These are phyloP conservation scores for Neomorphus geoffroyi DNA, from an alignment of 2,797 vertebrate species.

Conservation along the genomic window DNA sequence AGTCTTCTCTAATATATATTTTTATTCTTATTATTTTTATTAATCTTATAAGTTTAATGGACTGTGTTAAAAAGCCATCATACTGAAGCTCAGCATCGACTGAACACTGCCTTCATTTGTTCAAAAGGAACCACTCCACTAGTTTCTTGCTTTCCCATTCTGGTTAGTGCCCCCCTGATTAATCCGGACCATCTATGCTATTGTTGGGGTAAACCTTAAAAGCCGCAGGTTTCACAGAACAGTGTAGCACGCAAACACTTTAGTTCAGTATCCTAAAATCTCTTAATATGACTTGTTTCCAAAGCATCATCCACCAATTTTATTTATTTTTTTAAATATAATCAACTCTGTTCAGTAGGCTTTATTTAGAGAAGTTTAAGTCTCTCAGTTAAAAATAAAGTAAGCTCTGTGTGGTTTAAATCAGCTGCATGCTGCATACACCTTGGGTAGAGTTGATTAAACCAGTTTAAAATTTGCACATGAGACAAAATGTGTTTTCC, in stretches of 20 bases:
- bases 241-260: background rate
- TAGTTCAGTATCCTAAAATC: background rate
- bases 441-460: background rate
- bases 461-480: background rate
- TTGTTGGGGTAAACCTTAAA: background rate
- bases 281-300: background rate
- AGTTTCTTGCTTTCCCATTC: background rate
- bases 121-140: background rate
- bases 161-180: background rate
- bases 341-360: background rate
- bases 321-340: background rate
- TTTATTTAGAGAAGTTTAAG: background rate
- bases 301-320: background rate
- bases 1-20: background rate
- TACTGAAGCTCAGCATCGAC: background rate
- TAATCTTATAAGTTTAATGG: background rate
- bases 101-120: background rate
- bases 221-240: background rate
- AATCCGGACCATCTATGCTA: background rate
- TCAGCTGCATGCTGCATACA: background rate
- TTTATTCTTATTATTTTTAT: background rate
- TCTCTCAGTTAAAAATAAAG: background rate
- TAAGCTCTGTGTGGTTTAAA: background rate
- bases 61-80: background rate
- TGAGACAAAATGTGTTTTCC: background rate